A percentile compares a stretch with the other conserved stretches of the same genome.
Conservation (phyloP, 2,113 vertebrate genomes). For the Tiliqua scincoides region DNA sequence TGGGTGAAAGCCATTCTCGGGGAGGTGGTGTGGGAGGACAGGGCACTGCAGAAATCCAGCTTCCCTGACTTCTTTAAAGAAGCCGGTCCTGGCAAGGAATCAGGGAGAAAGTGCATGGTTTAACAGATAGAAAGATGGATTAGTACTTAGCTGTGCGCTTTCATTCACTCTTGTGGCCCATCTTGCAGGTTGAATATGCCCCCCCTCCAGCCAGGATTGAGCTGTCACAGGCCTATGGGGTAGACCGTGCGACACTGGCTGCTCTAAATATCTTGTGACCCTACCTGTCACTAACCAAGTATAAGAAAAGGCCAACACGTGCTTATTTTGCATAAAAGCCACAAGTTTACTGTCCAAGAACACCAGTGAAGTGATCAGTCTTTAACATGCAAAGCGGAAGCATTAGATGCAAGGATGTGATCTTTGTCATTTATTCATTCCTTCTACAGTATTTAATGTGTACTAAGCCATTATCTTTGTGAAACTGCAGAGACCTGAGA, state of each 20-base stretch:
- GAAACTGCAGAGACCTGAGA: neutral
- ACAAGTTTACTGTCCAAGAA: neutral
- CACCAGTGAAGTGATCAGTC: neutral
- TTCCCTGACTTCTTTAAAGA: constrained; percentile 98
- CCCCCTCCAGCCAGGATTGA: neutral
- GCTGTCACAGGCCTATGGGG: neutral
- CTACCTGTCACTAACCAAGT: neutral
- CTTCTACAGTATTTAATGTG: neutral
- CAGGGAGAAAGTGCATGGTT: constrained; percentile 77
- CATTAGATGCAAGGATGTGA: neutral
- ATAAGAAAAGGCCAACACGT: neutral
- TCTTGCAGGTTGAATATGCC: constrained; percentile 10
- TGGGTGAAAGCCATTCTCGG: constrained; percentile 97
- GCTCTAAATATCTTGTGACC: neutral
- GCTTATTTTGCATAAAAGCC: neutral
- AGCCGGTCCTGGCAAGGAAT: constrained; percentile 93
- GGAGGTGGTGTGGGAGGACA: constrained; percentile 92
- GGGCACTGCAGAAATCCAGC: constrained; percentile 93
- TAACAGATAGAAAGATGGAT: constrained; percentile 55
- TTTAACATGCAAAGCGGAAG: neutral
- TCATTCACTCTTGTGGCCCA: neutral
- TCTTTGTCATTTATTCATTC: neutral
- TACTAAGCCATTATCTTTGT: neutral
- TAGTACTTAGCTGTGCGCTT: constrained; percentile 18
- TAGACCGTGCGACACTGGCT: neutral